Evolutionary conservation across 2,888 invertebrate species (phyloP).

Genomic region (Hecatera dysodea): DNA sequence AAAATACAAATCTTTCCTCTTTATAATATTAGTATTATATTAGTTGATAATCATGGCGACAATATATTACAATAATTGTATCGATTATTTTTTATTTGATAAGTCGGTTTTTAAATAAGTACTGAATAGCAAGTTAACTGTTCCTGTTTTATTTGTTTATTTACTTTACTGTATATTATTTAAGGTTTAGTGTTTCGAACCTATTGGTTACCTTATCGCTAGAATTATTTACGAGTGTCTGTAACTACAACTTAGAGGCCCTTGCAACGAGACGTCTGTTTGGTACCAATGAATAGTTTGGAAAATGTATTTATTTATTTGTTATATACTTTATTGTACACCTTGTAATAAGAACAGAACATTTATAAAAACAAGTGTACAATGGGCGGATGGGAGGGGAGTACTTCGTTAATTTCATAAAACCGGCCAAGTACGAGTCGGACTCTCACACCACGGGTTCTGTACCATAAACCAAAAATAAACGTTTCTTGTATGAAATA

Average conservation of each 20-base stretch:
- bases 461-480: too few species aligned
- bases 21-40: too few species aligned
- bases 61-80: constrained; percentile 34
- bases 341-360: too few species aligned
- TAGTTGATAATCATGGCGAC: constrained; percentile 13
- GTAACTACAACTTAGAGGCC: neutral
- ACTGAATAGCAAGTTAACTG: constrained; percentile 7
- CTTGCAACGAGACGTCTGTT: neutral
- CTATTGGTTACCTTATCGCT: constrained; percentile 30
- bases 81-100: constrained; percentile 19
- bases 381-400: too few species aligned
- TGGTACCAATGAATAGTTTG: neutral
- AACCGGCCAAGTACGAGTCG: too few species aligned
- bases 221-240: neutral
- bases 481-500: too few species aligned
- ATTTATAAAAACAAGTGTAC: too few species aligned
- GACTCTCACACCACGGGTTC: too few species aligned
- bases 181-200: constrained; percentile 36
- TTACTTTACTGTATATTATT: constrained; percentile 23
- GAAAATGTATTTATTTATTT: neutral
- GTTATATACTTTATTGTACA: too few species aligned
- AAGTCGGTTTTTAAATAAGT: constrained; percentile 24
- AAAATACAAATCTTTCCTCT: too few species aligned
- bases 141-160: constrained; percentile 16
- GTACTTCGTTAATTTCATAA: too few species aligned